A percentile compares a stretch with the other conserved stretches of the same genome.
Evolutionary conservation across 2,797 vertebrate genomes (phyloP).

Genomic region (Mus spretus): DNA sequence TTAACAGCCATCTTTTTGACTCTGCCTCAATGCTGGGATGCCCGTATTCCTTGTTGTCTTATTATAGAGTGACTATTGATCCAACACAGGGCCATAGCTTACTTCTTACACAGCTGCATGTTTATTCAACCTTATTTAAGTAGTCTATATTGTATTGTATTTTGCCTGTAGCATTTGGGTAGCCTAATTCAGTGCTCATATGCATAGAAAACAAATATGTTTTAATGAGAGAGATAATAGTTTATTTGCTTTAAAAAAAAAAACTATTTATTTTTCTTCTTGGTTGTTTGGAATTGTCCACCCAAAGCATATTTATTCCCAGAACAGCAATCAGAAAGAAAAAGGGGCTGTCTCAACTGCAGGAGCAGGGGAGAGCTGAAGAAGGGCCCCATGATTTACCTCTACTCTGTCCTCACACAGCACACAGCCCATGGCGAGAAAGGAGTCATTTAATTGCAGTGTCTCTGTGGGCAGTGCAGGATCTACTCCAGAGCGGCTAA

Average conservation of each 20-base stretch:
- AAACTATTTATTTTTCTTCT: constrained; percentile 42
- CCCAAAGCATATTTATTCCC: constrained; percentile 60
- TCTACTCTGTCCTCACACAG: constrained; percentile 46
- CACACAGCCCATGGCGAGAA: constrained; percentile 56
- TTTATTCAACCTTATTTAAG: constrained; percentile 43
- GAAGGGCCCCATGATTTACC: constrained; percentile 65
- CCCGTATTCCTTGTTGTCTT: constrained; percentile 39
- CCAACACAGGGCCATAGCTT: constrained; percentile 76
- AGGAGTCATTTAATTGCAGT: constrained; percentile 70
- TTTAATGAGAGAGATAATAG: background rate
- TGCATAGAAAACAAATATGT: constrained; percentile 28
- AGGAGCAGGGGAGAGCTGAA: constrained; percentile 21
- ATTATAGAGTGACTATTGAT: constrained; percentile 70
- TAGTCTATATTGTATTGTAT: constrained; percentile 60
- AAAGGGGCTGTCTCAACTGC: constrained; percentile 72
- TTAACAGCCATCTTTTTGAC: accelerated
- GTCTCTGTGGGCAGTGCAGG: background rate
- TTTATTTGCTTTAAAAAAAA: constrained; percentile 56
- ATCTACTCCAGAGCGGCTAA: background rate
- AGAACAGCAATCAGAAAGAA: constrained; percentile 72
- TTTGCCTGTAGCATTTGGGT: constrained; percentile 75
- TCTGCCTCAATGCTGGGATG: background rate
- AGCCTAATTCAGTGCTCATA: constrained; percentile 75
- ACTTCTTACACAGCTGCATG: background rate
- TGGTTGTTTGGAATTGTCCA: constrained; percentile 72